phyloP scores from a whole-genome alignment of 2,888 invertebrate genomes.

The Drosophila fungiperda region DNA sequence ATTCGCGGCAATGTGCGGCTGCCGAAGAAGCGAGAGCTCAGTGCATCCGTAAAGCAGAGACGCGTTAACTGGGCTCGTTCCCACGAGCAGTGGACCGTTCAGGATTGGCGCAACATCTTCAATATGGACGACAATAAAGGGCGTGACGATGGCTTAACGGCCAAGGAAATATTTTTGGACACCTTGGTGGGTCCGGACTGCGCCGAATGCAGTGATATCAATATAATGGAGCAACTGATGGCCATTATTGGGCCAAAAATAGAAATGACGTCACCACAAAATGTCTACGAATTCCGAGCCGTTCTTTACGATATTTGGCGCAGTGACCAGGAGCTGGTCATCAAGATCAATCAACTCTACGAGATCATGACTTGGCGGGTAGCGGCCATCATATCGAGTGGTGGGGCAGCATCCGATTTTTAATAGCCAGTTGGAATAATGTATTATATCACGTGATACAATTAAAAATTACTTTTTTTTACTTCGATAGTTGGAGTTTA shows the following conservation, averaged over 20 bases:
- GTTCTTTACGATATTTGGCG: conserved; percentile 68
- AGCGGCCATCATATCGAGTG: conserved; percentile 45
- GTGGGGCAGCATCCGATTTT: conserved; percentile 42
- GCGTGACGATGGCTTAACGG: neutral
- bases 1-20: conserved; percentile 35
- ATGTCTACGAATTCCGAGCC: conserved; percentile 56
- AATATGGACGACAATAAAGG: conserved; percentile 70
- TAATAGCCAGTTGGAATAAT: neutral
- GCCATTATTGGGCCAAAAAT: conserved; percentile 61
- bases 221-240: conserved; percentile 65
- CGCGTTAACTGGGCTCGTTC: conserved; percentile 61
- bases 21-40: neutral
- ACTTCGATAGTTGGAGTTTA: neutral
- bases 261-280: conserved; percentile 48
- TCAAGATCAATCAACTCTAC: conserved; percentile 57
- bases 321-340: conserved; percentile 60
- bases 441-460: neutral
- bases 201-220: conserved; percentile 52
- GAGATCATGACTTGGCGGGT: conserved; percentile 66
- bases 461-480: too few species aligned
- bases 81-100: conserved; percentile 60
- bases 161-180: conserved; percentile 66
- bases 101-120: conserved; percentile 70
- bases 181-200: conserved; percentile 60
- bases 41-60: too few species aligned